phyloP scores from a whole-genome alignment of 2,113 vertebrate genomes.

The Edolisoma coerulescens region DNA sequence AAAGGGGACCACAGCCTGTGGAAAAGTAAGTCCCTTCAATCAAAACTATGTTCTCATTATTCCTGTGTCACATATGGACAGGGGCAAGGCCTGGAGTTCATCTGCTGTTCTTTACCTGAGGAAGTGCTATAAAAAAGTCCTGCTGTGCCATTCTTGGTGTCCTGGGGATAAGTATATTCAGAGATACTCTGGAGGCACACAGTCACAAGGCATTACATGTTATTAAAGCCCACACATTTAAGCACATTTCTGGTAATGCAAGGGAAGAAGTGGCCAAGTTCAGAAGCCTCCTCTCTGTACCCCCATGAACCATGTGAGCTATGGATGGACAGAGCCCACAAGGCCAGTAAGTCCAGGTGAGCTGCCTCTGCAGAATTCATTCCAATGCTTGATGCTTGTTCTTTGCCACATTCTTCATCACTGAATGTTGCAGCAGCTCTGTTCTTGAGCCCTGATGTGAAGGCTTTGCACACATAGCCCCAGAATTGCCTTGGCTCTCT shows the following conservation, averaged over 20 bases:
- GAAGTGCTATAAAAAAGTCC: not conserved
- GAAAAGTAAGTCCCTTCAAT: not conserved
- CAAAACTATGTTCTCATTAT: not conserved
- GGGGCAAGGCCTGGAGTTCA: not conserved
- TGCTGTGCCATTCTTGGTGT: not conserved
- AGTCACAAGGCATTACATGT: not conserved
- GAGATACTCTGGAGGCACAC: not conserved
- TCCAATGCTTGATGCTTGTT: not conserved
- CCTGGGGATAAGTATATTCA: not conserved
- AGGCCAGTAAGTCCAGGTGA: not conserved
- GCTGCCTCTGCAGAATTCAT: not conserved
- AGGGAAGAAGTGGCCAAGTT: not conserved
- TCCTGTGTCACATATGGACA: not conserved
- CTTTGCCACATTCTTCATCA: not conserved
- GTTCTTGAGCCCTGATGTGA: not conserved
- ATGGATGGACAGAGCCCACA: not conserved
- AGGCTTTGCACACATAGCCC: not conserved
- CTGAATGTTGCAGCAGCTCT: not conserved
- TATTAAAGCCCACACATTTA: not conserved
- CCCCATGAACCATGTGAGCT: not conserved
- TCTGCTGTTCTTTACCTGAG: not conserved
- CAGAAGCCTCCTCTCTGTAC: not conserved
- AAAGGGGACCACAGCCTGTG: not conserved
- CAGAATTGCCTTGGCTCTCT: not conserved
- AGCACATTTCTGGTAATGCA: not conserved